phyloP scores from a whole-genome alignment of 1,140 invertebrate genomes.

The Zaprionus ornatus region DNA sequence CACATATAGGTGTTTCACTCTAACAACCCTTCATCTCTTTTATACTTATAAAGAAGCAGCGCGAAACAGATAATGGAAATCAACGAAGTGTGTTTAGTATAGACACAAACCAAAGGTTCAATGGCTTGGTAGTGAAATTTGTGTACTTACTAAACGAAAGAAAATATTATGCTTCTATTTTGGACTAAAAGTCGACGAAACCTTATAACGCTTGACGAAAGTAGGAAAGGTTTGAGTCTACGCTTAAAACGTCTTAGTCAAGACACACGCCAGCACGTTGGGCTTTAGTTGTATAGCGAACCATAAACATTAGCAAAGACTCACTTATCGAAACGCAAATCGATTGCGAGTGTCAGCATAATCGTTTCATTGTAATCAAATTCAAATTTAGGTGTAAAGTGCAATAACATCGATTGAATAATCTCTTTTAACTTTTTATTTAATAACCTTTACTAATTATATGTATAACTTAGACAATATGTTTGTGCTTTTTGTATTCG shows the following conservation, averaged over 20 bases:
- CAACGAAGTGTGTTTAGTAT: background rate
- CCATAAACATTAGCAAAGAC: background rate
- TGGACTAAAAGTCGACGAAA: background rate
- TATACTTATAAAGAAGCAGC: background rate
- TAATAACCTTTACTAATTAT: conserved; percentile 81
- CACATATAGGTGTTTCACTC: background rate
- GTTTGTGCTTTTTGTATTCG: conserved; percentile 41
- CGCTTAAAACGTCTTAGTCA: background rate
- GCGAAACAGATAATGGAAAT: background rate
- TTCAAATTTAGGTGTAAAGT: background rate
- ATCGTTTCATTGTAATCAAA: background rate
- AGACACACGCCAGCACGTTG: background rate
- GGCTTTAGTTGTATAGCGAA: background rate
- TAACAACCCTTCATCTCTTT: background rate
- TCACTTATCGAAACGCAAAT: background rate
- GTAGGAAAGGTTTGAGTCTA: background rate
- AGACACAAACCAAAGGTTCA: background rate
- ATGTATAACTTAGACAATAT: conserved; percentile 61
- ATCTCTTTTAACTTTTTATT: conserved; percentile 63
- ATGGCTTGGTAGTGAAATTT: background rate
- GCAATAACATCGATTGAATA: conserved; percentile 4
- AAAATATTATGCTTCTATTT: too few relatives aligned
- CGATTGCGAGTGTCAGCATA: background rate
- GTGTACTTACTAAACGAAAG: background rate
- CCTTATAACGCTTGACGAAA: background rate